A percentile compares a stretch with the other conserved stretches of the same genome.
phyloP scores from a whole-genome alignment of 1,140 invertebrate genomes.

The Aculops lycopersici region DNA sequence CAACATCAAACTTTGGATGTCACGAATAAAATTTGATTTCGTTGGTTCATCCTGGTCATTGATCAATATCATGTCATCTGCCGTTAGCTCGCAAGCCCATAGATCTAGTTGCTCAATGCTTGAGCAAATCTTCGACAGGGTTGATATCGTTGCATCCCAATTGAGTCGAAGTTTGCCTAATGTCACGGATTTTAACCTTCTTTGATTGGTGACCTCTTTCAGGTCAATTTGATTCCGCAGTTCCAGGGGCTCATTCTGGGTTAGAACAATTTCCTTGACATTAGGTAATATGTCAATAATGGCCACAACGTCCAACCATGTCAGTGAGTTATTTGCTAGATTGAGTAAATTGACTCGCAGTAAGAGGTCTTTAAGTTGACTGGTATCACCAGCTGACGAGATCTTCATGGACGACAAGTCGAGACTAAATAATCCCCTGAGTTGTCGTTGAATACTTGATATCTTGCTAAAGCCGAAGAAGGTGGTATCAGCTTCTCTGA shows the following conservation, averaged over 20 bases:
- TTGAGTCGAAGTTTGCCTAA: not conserved
- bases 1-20: not conserved
- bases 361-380: not conserved
- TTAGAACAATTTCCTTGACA: not conserved
- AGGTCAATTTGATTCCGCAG: not conserved
- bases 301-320: not conserved
- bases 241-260: not conserved
- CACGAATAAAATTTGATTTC: too few species aligned
- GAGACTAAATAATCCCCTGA: not conserved
- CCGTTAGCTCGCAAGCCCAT: not conserved
- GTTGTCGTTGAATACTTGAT: not conserved
- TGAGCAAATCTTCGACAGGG: not conserved
- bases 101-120: not conserved
- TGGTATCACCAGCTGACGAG: not conserved
- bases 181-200: not conserved
- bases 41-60: not conserved
- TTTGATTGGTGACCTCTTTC: not conserved
- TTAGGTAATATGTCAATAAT: not conserved
- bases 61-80: not conserved
- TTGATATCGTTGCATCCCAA: not conserved
- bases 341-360: not conserved
- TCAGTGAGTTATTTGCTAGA: not conserved
- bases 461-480: not conserved
- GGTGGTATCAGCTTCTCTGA: not conserved
- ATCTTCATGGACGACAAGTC: not conserved